phyloP scores from a whole-genome alignment of 2,113 vertebrate genomes.

The Panthera leo region DNA sequence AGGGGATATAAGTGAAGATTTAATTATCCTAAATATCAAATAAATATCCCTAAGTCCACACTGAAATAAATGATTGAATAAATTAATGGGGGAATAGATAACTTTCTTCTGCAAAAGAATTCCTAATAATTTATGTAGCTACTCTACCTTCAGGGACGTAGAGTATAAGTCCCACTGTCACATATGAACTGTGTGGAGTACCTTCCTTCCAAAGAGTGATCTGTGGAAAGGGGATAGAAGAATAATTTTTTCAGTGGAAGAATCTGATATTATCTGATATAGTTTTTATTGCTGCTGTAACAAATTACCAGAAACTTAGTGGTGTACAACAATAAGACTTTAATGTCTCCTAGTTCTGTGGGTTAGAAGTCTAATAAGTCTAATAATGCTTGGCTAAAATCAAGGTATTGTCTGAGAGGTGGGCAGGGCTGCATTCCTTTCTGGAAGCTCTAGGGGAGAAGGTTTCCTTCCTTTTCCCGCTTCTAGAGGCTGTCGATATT shows the following conservation, averaged over 20 bases:
- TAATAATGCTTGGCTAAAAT: background rate
- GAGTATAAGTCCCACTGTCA: background rate
- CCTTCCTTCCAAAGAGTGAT: background rate
- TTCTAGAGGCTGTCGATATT: background rate
- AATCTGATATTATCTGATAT: background rate
- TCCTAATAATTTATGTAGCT: background rate
- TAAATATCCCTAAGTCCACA: background rate
- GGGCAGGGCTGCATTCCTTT: background rate
- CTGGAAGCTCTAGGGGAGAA: background rate
- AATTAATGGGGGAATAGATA: background rate
- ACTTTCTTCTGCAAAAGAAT: background rate
- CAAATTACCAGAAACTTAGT: background rate
- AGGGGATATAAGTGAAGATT: background rate
- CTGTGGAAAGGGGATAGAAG: background rate
- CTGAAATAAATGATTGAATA: background rate
- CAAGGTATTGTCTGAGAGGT: background rate
- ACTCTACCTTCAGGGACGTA: background rate
- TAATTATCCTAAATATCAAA: background rate
- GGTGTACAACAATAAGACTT: background rate
- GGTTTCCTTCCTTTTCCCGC: background rate
- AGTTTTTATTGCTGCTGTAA: background rate
- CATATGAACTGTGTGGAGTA: background rate
- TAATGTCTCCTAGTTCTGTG: background rate
- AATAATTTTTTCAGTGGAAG: background rate
- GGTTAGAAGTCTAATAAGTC: background rate